Percentiles rank a stretch among this genome's conserved stretches.
Conservation (phyloP, 2,888 invertebrate genomes). For the Cephus rjabovi region DNA sequence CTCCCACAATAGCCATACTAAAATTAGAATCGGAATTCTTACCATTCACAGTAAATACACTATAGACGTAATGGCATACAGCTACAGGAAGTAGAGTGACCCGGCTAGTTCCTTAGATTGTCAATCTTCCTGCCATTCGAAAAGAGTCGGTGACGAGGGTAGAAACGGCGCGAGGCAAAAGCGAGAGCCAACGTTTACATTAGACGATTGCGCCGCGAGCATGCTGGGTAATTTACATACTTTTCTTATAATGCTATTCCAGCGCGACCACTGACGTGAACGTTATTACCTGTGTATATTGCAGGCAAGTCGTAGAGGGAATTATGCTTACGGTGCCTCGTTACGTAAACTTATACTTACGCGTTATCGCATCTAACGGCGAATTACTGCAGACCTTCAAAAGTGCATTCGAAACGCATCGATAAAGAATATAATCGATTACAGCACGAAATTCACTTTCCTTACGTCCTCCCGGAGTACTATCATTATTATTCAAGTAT, state of each 20-base stretch:
- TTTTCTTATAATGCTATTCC: neutral
- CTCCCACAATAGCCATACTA: slow-evolving; percentile 17
- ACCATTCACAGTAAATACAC: neutral
- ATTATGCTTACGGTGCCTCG: neutral
- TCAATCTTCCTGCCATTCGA: neutral
- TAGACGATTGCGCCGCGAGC: neutral
- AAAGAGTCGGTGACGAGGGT: neutral
- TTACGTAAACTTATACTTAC: neutral
- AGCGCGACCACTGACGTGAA: neutral
- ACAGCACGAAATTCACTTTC: neutral
- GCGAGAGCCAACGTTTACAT: neutral
- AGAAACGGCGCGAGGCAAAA: neutral
- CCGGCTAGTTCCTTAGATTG: neutral
- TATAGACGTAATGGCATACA: neutral
- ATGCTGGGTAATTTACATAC: neutral
- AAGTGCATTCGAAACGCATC: neutral
- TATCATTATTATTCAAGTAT: neutral
- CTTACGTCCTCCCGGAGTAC: neutral
- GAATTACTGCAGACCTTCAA: neutral
- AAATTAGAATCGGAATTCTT: slow-evolving; percentile 11
- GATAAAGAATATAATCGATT: neutral
- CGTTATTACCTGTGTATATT: neutral
- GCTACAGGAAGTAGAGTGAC: neutral
- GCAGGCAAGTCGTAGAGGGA: neutral
- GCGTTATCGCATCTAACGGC: neutral